phyloP scores from a whole-genome alignment of 2,797 vertebrate genomes.

The Nannoperca obscura region DNA sequence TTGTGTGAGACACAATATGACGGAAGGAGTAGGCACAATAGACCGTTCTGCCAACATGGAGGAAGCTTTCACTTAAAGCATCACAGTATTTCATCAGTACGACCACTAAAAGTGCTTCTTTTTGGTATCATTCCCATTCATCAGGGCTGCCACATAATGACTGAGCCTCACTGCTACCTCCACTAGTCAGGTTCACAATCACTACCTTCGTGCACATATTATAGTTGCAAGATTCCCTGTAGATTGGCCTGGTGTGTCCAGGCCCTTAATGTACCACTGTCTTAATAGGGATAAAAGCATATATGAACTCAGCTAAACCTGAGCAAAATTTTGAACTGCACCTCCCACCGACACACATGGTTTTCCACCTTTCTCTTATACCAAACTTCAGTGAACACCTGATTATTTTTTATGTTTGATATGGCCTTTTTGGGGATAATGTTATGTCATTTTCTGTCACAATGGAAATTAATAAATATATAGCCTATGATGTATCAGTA shows the following conservation, averaged over 20 bases:
- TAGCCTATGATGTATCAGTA: too few relatives aligned
- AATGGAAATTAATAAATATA: too few relatives aligned
- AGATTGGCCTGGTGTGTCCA: neutral
- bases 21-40: neutral
- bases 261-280: too few relatives aligned
- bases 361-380: neutral
- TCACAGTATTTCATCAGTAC: neutral
- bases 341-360: neutral
- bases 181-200: neutral
- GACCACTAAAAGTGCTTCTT: neutral
- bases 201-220: neutral
- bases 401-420: too few relatives aligned
- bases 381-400: neutral
- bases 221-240: neutral
- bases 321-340: neutral
- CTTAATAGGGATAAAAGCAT: neutral
- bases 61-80: constrained; percentile 9
- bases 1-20: constrained; percentile 14
- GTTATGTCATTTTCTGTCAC: neutral
- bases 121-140: neutral
- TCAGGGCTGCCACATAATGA: neutral
- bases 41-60: neutral
- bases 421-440: too few relatives aligned
- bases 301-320: neutral
- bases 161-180: neutral